These are phyloP conservation scores for Zeugodacus cucurbitae DNA, from an alignment of 1,140 invertebrate genomes.

Conservation along the genomic window DNA sequence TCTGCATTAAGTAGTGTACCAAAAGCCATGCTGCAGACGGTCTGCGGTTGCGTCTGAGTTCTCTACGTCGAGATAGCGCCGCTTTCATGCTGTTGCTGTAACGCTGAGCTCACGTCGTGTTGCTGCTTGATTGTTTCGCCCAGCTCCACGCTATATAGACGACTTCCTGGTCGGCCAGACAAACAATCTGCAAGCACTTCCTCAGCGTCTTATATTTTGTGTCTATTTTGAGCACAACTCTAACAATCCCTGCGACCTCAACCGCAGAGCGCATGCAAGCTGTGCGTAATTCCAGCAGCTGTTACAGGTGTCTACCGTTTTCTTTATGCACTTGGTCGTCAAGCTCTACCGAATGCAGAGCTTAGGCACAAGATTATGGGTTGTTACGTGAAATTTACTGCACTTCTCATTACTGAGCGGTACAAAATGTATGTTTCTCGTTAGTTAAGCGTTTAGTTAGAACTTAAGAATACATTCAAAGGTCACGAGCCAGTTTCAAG, in stretches of 20 bases:
- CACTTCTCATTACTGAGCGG: too few relatives aligned
- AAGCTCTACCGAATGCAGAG: background rate
- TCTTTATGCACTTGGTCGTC: background rate
- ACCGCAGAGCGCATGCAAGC: background rate
- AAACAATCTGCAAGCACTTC: background rate
- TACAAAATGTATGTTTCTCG: too few relatives aligned
- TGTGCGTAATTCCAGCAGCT: constrained; percentile 1
- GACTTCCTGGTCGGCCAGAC: background rate
- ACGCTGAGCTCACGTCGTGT: background rate
- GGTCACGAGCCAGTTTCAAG: too few relatives aligned
- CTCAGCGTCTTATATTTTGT: background rate
- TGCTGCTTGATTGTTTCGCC: background rate
- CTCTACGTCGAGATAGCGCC: background rate
- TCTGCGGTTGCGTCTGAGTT: background rate
- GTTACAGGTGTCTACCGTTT: background rate
- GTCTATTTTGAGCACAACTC: background rate
- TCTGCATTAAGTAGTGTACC: background rate
- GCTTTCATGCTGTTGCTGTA: background rate
- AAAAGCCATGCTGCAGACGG: background rate
- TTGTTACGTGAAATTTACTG: too few relatives aligned
- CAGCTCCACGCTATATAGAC: too few relatives aligned
- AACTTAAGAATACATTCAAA: too few relatives aligned
- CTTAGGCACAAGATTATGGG: too few relatives aligned
- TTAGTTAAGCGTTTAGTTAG: too few relatives aligned
- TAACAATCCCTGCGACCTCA: background rate